Base-by-base conservation (phyloP, 2,888 invertebrate species). In the Muscina levida region DNA sequence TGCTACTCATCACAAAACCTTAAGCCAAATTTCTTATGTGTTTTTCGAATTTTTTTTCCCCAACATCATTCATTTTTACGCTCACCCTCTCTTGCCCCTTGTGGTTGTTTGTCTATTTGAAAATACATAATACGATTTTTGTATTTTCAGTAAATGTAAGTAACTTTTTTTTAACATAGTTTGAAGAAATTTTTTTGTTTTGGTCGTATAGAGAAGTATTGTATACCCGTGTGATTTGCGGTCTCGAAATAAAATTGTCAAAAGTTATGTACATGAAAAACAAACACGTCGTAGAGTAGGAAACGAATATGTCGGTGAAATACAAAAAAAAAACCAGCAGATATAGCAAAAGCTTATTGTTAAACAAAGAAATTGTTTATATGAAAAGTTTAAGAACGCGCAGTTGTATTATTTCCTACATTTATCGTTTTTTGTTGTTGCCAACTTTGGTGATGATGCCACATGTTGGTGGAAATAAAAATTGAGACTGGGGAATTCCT, bases 141-240 rank as follows among this genome's bases (percentile, higher is more conserved):
- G n/a, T n/a, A n/a, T n/a, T n/a, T n/a, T n/a, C n/a, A n/a, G n/a
- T n/a, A n/a, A n/a, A n/a, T n/a, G n/a, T n/a, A n/a, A n/a, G n/a
- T n/a, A n/a, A n/a, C n/a, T n/a, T n/a, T n/a, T n/a, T n/a, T n/a
- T n/a, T n/a, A n/a, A n/a, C n/a, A n/a, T n/a, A n/a, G n/a, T n/a
- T n/a, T n/a, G n/a, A n/a, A n/a, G n/a, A n/a, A n/a, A n/a, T n/a
- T n/a, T n/a, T n/a, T n/a, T n/a, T n/a, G n/a, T n/a, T n/a, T n/a
- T n/a, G 11, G 13, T 24, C 13, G 24, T 3, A 22, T n/a, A n/a
- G n/a, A n/a, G n/a, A n/a, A n/a, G 22, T 53, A n/a, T 46, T 46
- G 53, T 53, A 13, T 53, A 51, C 24, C 13, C 53, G 53, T 53
- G 53, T 10, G 53, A 53, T 22, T 53, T 53, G 22, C 24, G 13